Evolutionary conservation across 2,797 vertebrate genomes (phyloP).

Genomic region (Sebastes oblongus): DNA sequence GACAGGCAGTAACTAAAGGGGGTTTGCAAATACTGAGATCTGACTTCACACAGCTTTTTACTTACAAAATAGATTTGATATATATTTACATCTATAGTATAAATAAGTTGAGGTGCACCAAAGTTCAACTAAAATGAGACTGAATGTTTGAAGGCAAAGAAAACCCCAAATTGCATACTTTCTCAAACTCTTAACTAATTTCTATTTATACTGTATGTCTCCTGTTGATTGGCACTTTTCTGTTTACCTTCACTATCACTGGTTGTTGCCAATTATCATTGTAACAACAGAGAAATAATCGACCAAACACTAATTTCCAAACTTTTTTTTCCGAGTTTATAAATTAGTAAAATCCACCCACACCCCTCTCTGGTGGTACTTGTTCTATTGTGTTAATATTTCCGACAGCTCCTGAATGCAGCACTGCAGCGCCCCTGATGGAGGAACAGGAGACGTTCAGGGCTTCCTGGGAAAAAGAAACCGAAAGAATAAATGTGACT

Average conservation of each 20-base stretch:
- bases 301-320: no score
- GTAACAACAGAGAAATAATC: no score
- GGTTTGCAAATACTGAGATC: no score
- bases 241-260: constrained; percentile 26
- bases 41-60: no score
- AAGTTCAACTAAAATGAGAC: background rate
- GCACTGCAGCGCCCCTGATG: background rate
- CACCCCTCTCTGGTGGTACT: background rate
- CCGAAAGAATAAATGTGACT: constrained; percentile 21
- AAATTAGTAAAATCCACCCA: background rate
- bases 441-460: fast-evolving
- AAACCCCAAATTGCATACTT: background rate
- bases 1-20: no score
- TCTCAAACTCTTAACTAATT: constrained; percentile 1
- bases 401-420: constrained; percentile 7
- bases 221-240: constrained; percentile 44
- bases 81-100: no score
- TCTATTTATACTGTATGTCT: constrained; percentile 12
- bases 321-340: no score
- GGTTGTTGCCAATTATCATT: background rate
- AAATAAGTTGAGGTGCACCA: no score
- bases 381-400: background rate
- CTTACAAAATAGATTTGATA: fast-evolving
- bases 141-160: background rate
- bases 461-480: constrained; percentile 37